Base-by-base conservation (phyloP, 2,797 vertebrate genomes). In the Macrochelys suwanniensis region DNA sequence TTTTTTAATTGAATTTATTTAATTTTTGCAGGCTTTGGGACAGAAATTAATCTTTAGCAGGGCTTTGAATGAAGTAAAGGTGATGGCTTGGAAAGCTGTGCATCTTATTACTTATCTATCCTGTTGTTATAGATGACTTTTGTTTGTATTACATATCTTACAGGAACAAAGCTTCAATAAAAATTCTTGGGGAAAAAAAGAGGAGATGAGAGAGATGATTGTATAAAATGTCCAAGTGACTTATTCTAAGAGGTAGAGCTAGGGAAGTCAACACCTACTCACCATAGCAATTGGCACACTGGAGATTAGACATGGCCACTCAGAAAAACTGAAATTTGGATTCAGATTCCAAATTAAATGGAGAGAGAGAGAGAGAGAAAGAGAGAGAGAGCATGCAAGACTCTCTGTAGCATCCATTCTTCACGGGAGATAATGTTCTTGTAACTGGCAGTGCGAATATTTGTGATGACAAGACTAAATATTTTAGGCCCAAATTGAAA, bases 1-100 rank as follows among this genome's bases (percentile, higher is more conserved):
- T 6, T 71, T 84, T 94, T 17, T 37, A 83, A 83, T 79, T 90
- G 84, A 56, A 76, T 95, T 86, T 87, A 6, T 23, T 85, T 90
- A 50, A 37, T 77, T 94, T 47, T 74, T 84, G 83, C 2, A 92
- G 21, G 85, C 8, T 61, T 82, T 85, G 80, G 15, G 28, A 88
- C 94, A 89, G 21, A 92, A 92, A 76, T 1, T 0, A 42, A 47
- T 89, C 31, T 42, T 92, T 90, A 94, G 25, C 53, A 90, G 76
- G n/a, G 16, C 84, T 42, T 7, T 80, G 82, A 90, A 61, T 23
- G 1, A 11, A 47, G 5, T n/a, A 81, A 93, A 85, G 26, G 81
- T 3, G 37, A 84, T 76, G 6, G 5, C 12, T n/a, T 82, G 83
- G 26, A 84, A 86, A 37, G 16, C 19, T 90, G 89, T 84, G 57